Evolutionary conservation across 23 tunicate genomes (phyloP).

Genomic region (Botrylloides violaceus): DNA sequence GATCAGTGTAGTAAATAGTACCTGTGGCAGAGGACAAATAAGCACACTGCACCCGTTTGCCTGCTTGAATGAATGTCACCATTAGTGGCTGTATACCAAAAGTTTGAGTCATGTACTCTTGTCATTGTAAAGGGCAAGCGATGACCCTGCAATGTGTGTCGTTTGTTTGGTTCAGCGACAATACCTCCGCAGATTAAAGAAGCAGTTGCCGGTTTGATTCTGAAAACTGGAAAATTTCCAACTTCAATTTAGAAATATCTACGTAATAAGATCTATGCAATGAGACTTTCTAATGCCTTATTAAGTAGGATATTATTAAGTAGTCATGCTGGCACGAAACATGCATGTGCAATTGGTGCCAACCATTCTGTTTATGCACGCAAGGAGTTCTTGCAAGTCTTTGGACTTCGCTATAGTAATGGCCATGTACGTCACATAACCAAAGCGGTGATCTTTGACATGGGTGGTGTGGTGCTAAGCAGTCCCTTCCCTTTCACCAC

Average conservation of each 20-base stretch:
- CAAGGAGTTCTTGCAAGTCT: background rate
- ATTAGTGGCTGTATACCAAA: background rate
- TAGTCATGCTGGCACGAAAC: background rate
- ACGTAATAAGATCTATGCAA: background rate
- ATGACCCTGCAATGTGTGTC: too few species aligned
- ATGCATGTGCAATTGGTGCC: too few species aligned
- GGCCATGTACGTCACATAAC: constrained; percentile 17
- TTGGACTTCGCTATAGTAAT: background rate
- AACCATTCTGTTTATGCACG: background rate
- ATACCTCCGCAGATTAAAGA: too few species aligned
- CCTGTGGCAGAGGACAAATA: background rate
- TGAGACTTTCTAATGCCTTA: background rate
- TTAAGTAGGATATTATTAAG: background rate
- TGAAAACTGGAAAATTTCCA: too few species aligned
- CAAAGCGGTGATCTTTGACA: constrained; percentile 93
- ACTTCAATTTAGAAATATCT: background rate
- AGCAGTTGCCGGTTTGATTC: too few species aligned
- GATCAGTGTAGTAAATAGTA: background rate
- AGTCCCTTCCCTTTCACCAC: constrained; percentile 93
- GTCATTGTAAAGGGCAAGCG: too few species aligned
- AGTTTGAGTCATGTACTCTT: background rate
- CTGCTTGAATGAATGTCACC: background rate
- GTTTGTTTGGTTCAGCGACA: too few species aligned
- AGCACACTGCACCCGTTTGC: background rate
- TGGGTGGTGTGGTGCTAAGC: constrained; percentile 96